Percentiles rank a stretch among this genome's conserved stretches.
Evolutionary conservation across 2,113 vertebrate species (phyloP).

Genomic region (Monopterus albus): DNA sequence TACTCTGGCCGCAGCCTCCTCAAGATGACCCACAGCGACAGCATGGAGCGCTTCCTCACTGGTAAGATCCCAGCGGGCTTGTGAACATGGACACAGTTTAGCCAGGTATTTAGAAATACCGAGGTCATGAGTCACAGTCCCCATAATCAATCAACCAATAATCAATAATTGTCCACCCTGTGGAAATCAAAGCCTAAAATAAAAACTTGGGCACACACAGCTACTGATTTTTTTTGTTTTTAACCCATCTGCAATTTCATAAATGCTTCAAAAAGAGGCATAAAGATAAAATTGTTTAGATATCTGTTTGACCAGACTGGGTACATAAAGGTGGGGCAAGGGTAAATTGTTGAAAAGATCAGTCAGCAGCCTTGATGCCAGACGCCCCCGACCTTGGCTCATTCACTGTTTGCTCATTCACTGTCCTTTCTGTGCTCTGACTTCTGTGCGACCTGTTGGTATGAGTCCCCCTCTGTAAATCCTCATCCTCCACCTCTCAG

Average conservation of each 20-base stretch:
- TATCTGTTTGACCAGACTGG: too few species aligned
- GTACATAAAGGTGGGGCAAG: conserved; percentile 15
- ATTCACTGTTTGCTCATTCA: conserved; percentile 40
- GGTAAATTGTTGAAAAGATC: conserved; percentile 34
- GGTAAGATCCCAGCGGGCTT: conserved; percentile 74
- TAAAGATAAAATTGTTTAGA: too few species aligned
- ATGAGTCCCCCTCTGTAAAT: conserved; percentile 37
- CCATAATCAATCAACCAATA: too few species aligned
- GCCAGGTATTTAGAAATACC: not conserved
- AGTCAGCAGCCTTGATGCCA: conserved; percentile 3
- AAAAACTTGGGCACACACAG: too few species aligned
- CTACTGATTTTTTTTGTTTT: too few species aligned
- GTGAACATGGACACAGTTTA: not conserved
- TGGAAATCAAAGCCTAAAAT: too few species aligned
- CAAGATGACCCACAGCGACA: conserved; percentile 95
- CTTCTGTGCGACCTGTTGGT: conserved; percentile 64
- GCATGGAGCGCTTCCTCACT: conserved; percentile 92
- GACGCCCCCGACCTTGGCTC: conserved; percentile 25
- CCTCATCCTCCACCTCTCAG: conserved; percentile 38
- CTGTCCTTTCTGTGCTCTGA: conserved; percentile 47
- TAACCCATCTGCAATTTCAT: too few species aligned
- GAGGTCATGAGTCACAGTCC: not conserved
- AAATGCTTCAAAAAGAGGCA: too few species aligned
- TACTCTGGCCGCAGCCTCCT: conserved; percentile 94
- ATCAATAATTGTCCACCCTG: too few species aligned